Evolutionary conservation across 2,113 vertebrate genomes (phyloP), one percentile per base, ranked within the genome.

Genomic region (Semicossyphus pulcher): DNA sequence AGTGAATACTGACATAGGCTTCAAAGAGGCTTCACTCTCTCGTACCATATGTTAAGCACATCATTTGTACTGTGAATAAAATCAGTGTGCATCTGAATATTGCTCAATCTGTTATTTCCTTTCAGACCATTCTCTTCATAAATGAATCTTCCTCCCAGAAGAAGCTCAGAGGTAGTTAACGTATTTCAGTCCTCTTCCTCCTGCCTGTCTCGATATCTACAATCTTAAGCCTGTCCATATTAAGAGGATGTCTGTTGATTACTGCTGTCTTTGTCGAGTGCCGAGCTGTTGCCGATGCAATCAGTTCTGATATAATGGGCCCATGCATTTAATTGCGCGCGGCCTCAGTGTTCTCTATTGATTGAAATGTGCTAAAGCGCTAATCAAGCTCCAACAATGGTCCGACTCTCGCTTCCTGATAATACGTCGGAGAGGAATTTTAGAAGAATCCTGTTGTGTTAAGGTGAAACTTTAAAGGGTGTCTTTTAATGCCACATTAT

Each of bases 281-380:
- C 34, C 42, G 78, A 80, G 60, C 83, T 72, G 42, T 45, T 51
- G 79, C 49, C 60, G 84, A 91, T 88, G 87, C 78, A 92, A 88
- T 93, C 93, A 86, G 51, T 64, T 84, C 84, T 64, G 42, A 86
- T 86, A 88, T 89, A 92, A 91, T 90, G 84, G 88, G 63, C 70
- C 78, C 51, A 45, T 85, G 84, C 70, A 71, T 91, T 90, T 89
- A 91, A 92, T 91, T 90, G 83, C 74, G 78, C 72, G 66, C 71
- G 41, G 69, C 83, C 85, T 79, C 34, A 34, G 34, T 56, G 68
- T 79, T 86, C 73, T 49, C 25, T 84, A 92, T 91, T 80, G 91
- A 93, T 88, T 83, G 63, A 84, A 85, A 78, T 80, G 10, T 36
- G 67, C 85, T 83, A 73, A 88, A 83, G 79, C 58, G 36, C 53